Conservation (phyloP, 2,113 vertebrate genomes). For the Pollachius pollachius region DNA sequence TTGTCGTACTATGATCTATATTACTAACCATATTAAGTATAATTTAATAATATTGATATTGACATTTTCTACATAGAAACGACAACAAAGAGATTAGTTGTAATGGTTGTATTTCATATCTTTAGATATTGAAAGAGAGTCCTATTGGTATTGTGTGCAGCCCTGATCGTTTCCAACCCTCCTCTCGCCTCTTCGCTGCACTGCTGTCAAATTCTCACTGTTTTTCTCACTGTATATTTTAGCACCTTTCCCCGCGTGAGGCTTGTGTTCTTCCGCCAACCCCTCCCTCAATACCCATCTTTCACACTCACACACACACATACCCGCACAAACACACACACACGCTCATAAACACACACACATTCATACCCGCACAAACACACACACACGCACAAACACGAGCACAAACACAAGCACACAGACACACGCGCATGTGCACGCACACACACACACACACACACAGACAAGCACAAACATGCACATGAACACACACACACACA, state of each 20-base stretch:
- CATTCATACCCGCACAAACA: conserved; percentile 17
- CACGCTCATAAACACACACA: conserved; percentile 3
- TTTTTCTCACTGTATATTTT: conserved; percentile 77
- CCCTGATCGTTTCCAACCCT: conserved; percentile 1
- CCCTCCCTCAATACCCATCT: conserved; percentile 4
- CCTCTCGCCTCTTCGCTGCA: conserved; percentile 48
- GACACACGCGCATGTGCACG: not conserved
- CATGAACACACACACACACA: conserved; percentile 18
- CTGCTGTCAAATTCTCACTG: conserved; percentile 63
- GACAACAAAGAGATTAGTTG: no score
- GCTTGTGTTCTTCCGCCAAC: conserved; percentile 41
- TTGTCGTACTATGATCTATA: no score
- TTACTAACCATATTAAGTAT: no score
- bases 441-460: conserved; percentile 15
- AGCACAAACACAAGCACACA: not conserved
- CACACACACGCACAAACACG: not conserved
- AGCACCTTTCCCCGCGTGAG: conserved; percentile 64
- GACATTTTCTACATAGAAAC: no score
- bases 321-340: conserved; percentile 20
- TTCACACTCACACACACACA: conserved; percentile 17
- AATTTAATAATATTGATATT: no score
- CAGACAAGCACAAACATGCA: conserved; percentile 1
- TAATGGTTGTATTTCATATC: no score
- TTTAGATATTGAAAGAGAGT: no score
- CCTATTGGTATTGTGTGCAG: no score